Base-by-base conservation (phyloP, 1,140 invertebrate species). In the Drosophila sucinea region DNA sequence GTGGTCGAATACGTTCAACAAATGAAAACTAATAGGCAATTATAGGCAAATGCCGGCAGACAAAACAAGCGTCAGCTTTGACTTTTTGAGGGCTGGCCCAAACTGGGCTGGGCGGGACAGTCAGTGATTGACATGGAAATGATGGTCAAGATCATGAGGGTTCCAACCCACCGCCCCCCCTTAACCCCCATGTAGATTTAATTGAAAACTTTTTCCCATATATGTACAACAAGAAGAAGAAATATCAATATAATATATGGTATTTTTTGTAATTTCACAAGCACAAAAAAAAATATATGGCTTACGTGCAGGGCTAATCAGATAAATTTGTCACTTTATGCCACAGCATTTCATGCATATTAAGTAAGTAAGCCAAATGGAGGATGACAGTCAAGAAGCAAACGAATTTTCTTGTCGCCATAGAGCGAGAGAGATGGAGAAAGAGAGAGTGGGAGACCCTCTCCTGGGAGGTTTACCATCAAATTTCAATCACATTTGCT, bases 1-100 rank as follows among this genome's bases (percentile, higher is more conserved):
- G 27, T 32, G 35, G 55, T 62, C 74, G 54, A 81, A 67, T 65
- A 67, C 82, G 82, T 75, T 86, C 81, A 85, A 85, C 82, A 85
- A 86, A 87, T 87, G 82, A 73, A 87, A 86, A 83, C 82, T 86
- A 86, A 86, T 86, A 87, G 83, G 71, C 82, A 86, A 87, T 86
- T 86, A 86, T 68, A 81, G 67, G 81, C 77, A 80, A 73, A 83
- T 33, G 58, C 38, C 35, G 44, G 62, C 54, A 73, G 25, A 56
- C 27, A 58, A 27, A 67, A 65, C 66, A 32, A 27, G 1, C 32
- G n/a, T 32, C 44, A 27, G 3, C 11, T 35, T 32, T 35, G 56
- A 23, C 32, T 17, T 17, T 17, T 17, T 5, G 5, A 23, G 5
- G 41, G 44, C 17, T 17, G 44, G 44, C 25, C 23, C 25, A 51